phyloP scores from a whole-genome alignment of 2,113 vertebrate genomes.

The Cyanoramphus novaezelandiae region DNA sequence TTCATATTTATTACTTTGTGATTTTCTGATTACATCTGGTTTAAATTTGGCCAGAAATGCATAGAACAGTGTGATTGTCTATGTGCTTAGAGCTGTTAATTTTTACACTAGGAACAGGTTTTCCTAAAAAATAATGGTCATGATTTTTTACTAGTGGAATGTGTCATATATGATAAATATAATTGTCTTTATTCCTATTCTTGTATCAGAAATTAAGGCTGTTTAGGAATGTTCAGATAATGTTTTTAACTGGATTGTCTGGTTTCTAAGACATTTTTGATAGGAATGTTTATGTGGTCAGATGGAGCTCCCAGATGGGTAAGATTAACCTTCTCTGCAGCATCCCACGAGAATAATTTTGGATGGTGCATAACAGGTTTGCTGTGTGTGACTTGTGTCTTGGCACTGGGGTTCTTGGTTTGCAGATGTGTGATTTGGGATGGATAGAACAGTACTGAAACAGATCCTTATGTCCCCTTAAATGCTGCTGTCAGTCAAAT shows the following conservation, averaged over 20 bases:
- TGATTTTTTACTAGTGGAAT: neutral
- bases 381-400: neutral
- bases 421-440: neutral
- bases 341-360: neutral
- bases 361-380: neutral
- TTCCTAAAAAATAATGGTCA: neutral
- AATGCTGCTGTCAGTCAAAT: neutral
- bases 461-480: neutral
- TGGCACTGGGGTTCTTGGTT: neutral
- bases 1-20: neutral
- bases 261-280: neutral
- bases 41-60: conserved; percentile 27
- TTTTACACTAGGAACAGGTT: neutral
- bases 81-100: neutral
- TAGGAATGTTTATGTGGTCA: neutral
- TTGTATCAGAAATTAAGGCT: neutral
- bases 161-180: accelerated
- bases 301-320: neutral
- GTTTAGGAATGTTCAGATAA: neutral
- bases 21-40: conserved; percentile 47
- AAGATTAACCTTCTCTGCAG: neutral
- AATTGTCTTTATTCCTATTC: neutral
- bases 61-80: neutral
- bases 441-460: neutral
- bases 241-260: neutral